Base-by-base conservation (phyloP, 2,888 invertebrate genomes). In the Tachina fera region DNA sequence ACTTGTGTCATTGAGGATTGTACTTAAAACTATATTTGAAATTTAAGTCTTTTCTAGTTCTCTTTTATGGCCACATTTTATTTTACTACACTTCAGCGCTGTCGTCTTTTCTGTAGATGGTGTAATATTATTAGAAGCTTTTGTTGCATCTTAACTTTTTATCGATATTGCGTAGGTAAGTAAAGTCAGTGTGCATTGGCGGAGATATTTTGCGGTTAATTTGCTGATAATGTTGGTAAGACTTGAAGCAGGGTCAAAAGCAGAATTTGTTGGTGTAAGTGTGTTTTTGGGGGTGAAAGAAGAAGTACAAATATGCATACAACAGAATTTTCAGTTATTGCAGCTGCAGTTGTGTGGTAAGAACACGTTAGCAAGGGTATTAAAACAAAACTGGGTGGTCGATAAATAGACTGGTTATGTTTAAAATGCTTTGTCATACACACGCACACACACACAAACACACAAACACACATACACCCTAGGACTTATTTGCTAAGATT, bases 131-230 rank as follows among this genome's bases (percentile, higher is more conserved):
- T 82, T 60, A 67, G 74, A 74, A 76, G 67, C 75, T 75, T 81
- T 75, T 60, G 56, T 47, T 79, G 63, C 74, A 71, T 65, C 82
- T 78, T 56, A 75, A 79, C 47, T 79, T 76, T 56, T 76, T 70
- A 43, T 85, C 65, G 68, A 49, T 78, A 19, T 60, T 53, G 41
- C 19, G 53, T 45, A 56, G 11, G 45, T 63, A 70, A 31, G n/a
- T n/a, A n/a, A n/a, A n/a, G 45, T 63, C 70, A 31, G 75, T 72
- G 63, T 19, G 53, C 47, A 76, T 76, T 76, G 75, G 71, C 60
- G 70, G 63, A 47, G 70, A 70, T 79, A 82, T 60, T 82, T 85
- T 82, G 82, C 70, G 82, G 85, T 86, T 86, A 82, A 82, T 86
- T 86, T 86, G 58, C 82, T 82, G 85, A 86, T 82, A 82, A 82